Base-by-base conservation (phyloP, 2,797 vertebrate genomes). In the Semotilus atromaculatus region DNA sequence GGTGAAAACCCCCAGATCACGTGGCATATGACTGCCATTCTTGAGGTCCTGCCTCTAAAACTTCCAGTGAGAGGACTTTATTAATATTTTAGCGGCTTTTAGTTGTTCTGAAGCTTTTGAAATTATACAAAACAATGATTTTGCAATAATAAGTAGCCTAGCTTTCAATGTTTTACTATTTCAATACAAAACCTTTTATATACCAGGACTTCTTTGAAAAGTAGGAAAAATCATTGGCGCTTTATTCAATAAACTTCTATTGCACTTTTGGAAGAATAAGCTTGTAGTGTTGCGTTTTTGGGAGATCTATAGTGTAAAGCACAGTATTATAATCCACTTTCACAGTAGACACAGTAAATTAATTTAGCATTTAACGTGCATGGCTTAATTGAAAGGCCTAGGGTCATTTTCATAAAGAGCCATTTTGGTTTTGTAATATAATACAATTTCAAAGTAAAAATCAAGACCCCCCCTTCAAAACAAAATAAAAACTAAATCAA, bases 391-490 rank as follows among this genome's bases (percentile, higher is more conserved):
- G 48, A 78, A 43, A 76, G 77, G 68, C 43, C n/a, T 5, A 23
- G 29, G 72, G 73, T 55, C 21, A 60, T 80, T n/a, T 76, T 72
- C 67, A 78, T 71, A 26, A 55, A 64, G n/a, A 73, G 58, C 38
- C 34, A 70, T 78, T 83, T 84, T 75, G 19, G 8, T 53, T 71
- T 58, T 82, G 84, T 84, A 89, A 89, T 68, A 88, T 75, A 75
- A 73, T 72, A 87, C 23, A 68, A 48, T 45, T 43, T 71, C 45
- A 21, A 62, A 55, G 58, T 62, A 40, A 51, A 89, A 88, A 86
- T 86, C 72, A 89, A 88, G 80, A 86, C 76, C 77, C 85, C 45
- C 13, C 73, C 58, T 86, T 68, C 72, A 83, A 60, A 87, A 72
- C 53, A 76, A 80, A 80, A 45, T 21, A 38, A 75, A 67, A 72